Percentiles rank a stretch among this genome's conserved stretches.
Conservation (phyloP, 2,113 vertebrate genomes). For the Erythrolamprus reginae region DNA sequence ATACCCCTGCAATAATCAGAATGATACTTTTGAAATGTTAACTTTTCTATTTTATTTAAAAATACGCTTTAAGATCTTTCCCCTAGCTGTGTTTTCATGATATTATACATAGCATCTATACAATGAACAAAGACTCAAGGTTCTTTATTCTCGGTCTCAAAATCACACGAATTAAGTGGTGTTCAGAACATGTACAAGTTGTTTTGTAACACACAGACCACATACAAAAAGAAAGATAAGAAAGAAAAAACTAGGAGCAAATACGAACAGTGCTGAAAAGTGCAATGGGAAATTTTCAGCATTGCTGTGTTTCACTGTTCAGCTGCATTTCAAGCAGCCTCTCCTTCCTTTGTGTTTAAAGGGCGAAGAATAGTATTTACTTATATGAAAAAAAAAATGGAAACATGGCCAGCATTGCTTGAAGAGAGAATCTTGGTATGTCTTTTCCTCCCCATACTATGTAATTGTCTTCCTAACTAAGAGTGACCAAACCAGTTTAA, state of each 20-base stretch:
- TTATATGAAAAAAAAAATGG: not conserved
- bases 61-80: constrained; percentile 6
- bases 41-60: constrained; percentile 18
- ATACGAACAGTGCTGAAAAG: not conserved
- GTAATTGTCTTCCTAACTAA: not conserved
- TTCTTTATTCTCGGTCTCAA: not conserved
- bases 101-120: fast-evolving
- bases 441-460: not conserved
- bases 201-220: not conserved
- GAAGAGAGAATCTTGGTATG: not conserved
- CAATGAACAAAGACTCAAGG: not conserved
- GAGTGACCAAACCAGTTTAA: not conserved
- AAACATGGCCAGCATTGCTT: not conserved
- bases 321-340: not conserved
- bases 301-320: not conserved
- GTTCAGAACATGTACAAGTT: not conserved
- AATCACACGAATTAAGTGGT: not conserved
- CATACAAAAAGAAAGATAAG: not conserved
- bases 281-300: not conserved
- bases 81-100: fast-evolving
- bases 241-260: not conserved
- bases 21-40: not conserved
- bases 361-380: not conserved
- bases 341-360: not conserved
- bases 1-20: constrained; percentile 24